A percentile compares a stretch with the other conserved stretches of the same genome.
Evolutionary conservation across 2,888 invertebrate genomes (phyloP).

Genomic region (Ditylenchus weischeri): DNA sequence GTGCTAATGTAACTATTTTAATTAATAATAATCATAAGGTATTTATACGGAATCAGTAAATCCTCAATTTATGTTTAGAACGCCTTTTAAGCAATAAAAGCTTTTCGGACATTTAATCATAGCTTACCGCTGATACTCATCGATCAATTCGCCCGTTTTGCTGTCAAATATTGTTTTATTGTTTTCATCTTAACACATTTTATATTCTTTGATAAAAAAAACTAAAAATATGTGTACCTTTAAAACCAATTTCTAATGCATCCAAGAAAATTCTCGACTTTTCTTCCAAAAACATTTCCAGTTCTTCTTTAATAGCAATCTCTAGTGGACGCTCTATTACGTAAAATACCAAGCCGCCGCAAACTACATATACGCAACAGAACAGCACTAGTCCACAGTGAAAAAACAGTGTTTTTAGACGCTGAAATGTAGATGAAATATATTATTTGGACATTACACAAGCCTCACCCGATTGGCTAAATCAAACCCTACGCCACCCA

Average conservation of each 20-base stretch:
- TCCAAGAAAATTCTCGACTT: neutral
- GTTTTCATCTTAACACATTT: too few species aligned
- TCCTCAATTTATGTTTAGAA: too few species aligned
- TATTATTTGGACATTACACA: too few species aligned
- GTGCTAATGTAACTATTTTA: too few species aligned
- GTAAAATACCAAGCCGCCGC: conserved; percentile 45
- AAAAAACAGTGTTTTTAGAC: conserved; percentile 31
- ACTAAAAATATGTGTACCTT: too few species aligned
- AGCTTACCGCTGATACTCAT: conserved; percentile 32
- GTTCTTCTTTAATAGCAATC: conserved; percentile 7
- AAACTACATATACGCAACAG: conserved; percentile 41
- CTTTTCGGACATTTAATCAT: too few species aligned
- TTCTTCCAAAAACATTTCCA: conserved; percentile 1
- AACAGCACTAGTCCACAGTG: conserved; percentile 42
- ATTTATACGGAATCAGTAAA: too few species aligned
- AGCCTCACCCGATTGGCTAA: too few species aligned
- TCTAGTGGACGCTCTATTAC: conserved; percentile 33
- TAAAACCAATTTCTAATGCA: neutral
- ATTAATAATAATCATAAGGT: too few species aligned
- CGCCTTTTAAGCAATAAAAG: too few species aligned
- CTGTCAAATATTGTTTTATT: conserved; percentile 21
- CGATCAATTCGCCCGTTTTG: conserved; percentile 27
- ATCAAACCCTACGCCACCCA: too few species aligned
- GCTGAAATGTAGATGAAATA: neutral
- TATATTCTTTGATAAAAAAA: too few species aligned